phyloP scores from a whole-genome alignment of 1,140 invertebrate species.

The Microplitis demolitor region DNA sequence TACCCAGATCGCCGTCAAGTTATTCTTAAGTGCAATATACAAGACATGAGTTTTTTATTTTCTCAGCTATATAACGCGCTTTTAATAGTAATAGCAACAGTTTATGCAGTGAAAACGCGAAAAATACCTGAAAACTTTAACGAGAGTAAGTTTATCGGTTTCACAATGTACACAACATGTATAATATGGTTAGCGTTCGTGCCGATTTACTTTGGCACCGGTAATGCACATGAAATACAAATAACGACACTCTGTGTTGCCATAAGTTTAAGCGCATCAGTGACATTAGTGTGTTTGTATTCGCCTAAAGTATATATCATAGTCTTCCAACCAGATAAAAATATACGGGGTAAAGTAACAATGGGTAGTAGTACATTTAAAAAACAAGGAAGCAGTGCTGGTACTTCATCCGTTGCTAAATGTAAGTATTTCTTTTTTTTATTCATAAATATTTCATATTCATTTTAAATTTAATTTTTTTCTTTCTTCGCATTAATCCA shows the following conservation, averaged over 20 bases:
- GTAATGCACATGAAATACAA: slow-evolving; percentile 72
- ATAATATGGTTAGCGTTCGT: slow-evolving; percentile 79
- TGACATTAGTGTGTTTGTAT: slow-evolving; percentile 75
- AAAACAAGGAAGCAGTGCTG: slow-evolving; percentile 53
- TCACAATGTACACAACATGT: slow-evolving; percentile 81
- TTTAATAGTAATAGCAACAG: slow-evolving; percentile 73
- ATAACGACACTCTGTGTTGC: slow-evolving; percentile 75
- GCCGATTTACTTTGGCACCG: slow-evolving; percentile 75
- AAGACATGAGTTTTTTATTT: slow-evolving; percentile 70
- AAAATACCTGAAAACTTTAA: slow-evolving; percentile 82
- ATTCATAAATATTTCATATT: slow-evolving; percentile 2
- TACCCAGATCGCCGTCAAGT: slow-evolving; percentile 62
- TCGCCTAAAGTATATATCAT: slow-evolving; percentile 77
- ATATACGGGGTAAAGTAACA: slow-evolving; percentile 51
- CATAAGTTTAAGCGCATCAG: slow-evolving; percentile 74
- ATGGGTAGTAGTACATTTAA: slow-evolving; percentile 51
- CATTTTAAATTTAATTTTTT: not conserved
- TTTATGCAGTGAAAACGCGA: slow-evolving; percentile 77
- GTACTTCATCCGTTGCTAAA: slow-evolving; percentile 52
- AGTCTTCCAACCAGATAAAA: slow-evolving; percentile 75
- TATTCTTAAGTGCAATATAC: slow-evolving; percentile 70
- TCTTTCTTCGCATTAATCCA: no score
- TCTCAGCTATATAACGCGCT: slow-evolving; percentile 77
- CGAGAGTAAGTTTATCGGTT: slow-evolving; percentile 74
- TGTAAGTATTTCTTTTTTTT: slow-evolving; percentile 43